Percentiles rank a stretch among this genome's conserved stretches.
Conservation (phyloP, 1,140 invertebrate genomes). For the Micrasema longulum region DNA sequence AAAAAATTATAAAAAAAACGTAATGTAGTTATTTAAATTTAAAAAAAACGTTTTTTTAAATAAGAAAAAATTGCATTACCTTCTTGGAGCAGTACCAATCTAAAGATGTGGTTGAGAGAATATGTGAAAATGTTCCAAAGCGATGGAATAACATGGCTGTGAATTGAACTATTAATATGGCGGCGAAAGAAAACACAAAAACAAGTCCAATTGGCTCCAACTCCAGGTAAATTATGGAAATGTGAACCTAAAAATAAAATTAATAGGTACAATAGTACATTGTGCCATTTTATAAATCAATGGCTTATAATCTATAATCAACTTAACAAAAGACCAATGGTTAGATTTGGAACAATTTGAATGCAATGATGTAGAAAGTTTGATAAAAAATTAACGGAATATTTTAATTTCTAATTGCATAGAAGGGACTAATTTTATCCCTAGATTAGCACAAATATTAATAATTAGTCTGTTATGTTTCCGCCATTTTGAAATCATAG, state of each 20-base stretch:
- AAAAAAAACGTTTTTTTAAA: no score
- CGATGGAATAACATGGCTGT: constrained; percentile 99
- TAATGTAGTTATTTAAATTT: no score
- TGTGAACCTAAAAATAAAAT: constrained; percentile 78
- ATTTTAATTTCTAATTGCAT: no score
- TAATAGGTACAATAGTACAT: no score
- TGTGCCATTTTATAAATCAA: no score
- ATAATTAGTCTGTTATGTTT: no score
- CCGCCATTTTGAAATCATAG: no score
- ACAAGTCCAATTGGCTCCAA: constrained; percentile 97
- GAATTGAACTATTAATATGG: constrained; percentile 97
- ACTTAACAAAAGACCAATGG: not conserved
- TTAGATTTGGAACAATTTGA: constrained; percentile 7
- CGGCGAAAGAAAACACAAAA: constrained; percentile 97
- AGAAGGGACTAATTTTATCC: no score
- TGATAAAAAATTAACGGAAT: not conserved
- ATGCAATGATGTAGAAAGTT: not conserved
- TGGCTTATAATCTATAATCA: no score
- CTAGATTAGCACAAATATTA: no score
- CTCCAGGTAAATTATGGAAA: constrained; percentile 88
- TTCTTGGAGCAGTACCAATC: constrained; percentile 89
- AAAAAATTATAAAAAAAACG: no score
- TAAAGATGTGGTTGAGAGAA: constrained; percentile 94
- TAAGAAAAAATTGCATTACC: constrained; percentile 67
- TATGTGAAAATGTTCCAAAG: constrained; percentile 97